Evolutionary conservation across 2,888 invertebrate genomes (phyloP).

Genomic region (Drosophila prostipennis): DNA sequence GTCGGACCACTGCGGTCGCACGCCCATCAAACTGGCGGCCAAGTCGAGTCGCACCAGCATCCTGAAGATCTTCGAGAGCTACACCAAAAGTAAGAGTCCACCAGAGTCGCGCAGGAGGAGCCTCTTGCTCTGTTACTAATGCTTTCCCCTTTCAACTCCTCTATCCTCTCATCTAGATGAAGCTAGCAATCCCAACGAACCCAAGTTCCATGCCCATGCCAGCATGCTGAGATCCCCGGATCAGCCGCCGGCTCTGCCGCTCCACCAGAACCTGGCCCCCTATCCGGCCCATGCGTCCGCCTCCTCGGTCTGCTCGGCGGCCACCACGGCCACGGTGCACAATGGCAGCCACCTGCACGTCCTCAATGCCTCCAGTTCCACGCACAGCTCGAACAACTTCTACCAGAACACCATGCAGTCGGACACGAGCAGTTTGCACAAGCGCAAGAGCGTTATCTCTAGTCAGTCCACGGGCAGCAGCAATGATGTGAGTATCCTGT

Average conservation of each 20-base stretch:
- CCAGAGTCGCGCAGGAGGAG: slow-evolving; percentile 21
- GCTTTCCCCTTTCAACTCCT: slow-evolving; percentile 13
- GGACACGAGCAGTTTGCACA: slow-evolving; percentile 84
- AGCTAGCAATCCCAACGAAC: slow-evolving; percentile 83
- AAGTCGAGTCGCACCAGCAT: slow-evolving; percentile 96
- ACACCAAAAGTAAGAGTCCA: slow-evolving; percentile 85
- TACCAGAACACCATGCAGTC: slow-evolving; percentile 85
- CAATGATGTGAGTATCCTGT: slow-evolving; percentile 81
- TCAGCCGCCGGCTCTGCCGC: slow-evolving; percentile 82
- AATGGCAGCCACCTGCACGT: slow-evolving; percentile 79
- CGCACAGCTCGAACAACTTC: slow-evolving; percentile 84
- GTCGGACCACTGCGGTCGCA: slow-evolving; percentile 93
- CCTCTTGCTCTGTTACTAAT: slow-evolving; percentile 51
- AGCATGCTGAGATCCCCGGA: slow-evolving; percentile 84
- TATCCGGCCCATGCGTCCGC: slow-evolving; percentile 78
- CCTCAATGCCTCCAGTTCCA: slow-evolving; percentile 84
- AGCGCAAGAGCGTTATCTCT: slow-evolving; percentile 85
- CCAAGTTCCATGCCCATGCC: slow-evolving; percentile 81
- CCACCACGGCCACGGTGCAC: slow-evolving; percentile 80
- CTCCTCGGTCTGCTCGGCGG: slow-evolving; percentile 81
- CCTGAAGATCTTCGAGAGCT: slow-evolving; percentile 90
- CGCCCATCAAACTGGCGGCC: slow-evolving; percentile 94
- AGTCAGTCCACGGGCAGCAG: slow-evolving; percentile 85
- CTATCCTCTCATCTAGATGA: slow-evolving; percentile 72
- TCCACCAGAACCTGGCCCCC: slow-evolving; percentile 76